These are phyloP conservation scores for Nyleta sp. DNA, from an alignment of 2,888 invertebrate species.

Conservation along the genomic window DNA sequence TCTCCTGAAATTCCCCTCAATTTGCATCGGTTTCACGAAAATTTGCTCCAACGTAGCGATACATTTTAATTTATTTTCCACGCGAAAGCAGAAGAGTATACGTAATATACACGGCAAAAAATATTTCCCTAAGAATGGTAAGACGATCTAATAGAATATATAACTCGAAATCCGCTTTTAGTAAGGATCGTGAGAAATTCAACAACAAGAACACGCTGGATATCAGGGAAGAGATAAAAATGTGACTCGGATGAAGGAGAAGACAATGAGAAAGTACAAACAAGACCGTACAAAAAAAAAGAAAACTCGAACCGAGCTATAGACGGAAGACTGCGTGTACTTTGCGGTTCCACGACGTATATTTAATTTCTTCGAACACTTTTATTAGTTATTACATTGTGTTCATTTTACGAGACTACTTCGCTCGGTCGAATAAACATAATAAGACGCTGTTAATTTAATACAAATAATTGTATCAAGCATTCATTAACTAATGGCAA, in stretches of 20 bases:
- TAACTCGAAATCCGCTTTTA: constrained; percentile 56
- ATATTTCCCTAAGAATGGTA: constrained; percentile 33
- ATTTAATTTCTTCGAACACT: constrained; percentile 28
- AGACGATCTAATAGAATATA: constrained; percentile 55
- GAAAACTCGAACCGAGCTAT: constrained; percentile 23
- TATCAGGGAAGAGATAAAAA: constrained; percentile 51
- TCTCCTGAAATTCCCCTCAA: not conserved
- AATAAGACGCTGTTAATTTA: not conserved
- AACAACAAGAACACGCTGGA: constrained; percentile 36
- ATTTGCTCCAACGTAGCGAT: not conserved
- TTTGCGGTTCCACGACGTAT: constrained; percentile 18
- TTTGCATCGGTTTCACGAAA: constrained; percentile 12
- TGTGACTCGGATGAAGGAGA: constrained; percentile 37
- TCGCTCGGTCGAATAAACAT: not conserved
- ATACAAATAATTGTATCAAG: not conserved
- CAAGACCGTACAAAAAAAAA: constrained; percentile 37
- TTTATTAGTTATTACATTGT: constrained; percentile 36
- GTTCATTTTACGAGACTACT: constrained; percentile 24
- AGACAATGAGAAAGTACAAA: constrained; percentile 49
- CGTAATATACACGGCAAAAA: constrained; percentile 33
- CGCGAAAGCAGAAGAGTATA: constrained; percentile 29
- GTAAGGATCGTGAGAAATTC: constrained; percentile 58
- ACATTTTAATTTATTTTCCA: constrained; percentile 29
- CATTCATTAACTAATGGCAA: not conserved
- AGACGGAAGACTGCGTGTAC: constrained; percentile 34